phyloP scores from a whole-genome alignment of 1,140 invertebrate species.

The Bombus picipes region DNA sequence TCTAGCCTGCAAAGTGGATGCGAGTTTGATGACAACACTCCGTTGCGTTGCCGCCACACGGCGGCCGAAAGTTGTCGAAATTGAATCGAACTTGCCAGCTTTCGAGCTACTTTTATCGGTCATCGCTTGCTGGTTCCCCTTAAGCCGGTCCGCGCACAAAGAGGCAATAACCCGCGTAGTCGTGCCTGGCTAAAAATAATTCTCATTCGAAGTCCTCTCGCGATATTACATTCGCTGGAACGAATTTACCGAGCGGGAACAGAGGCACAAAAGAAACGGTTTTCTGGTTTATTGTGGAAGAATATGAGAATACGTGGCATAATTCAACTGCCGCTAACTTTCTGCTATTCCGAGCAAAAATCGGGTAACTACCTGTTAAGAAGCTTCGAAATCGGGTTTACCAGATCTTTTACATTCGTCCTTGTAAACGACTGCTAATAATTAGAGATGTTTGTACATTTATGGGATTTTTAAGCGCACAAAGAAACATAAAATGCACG shows the following conservation, averaged over 20 bases:
- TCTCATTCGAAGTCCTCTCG: neutral
- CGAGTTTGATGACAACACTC: constrained; percentile 53
- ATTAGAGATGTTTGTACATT: too few species aligned
- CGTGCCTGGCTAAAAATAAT: constrained; percentile 20
- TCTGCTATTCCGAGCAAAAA: neutral
- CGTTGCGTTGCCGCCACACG: constrained; percentile 8
- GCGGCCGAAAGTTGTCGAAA: constrained; percentile 49
- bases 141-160: neutral
- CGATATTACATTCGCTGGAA: constrained; percentile 10
- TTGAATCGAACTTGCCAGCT: constrained; percentile 55
- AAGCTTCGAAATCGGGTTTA: neutral
- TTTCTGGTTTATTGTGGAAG: neutral
- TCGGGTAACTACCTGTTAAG: neutral
- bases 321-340: neutral
- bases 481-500: too few species aligned
- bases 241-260: neutral
- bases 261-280: neutral
- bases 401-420: neutral
- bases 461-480: too few species aligned
- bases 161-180: neutral
- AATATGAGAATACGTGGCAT: neutral
- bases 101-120: constrained; percentile 36
- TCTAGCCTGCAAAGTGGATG: constrained; percentile 50
- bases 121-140: constrained; percentile 4
- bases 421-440: neutral